A percentile compares a stretch with the other conserved stretches of the same genome.
Conservation (phyloP, 64 coral and sea anemone genomes). For the Pachyseris speciosa region DNA sequence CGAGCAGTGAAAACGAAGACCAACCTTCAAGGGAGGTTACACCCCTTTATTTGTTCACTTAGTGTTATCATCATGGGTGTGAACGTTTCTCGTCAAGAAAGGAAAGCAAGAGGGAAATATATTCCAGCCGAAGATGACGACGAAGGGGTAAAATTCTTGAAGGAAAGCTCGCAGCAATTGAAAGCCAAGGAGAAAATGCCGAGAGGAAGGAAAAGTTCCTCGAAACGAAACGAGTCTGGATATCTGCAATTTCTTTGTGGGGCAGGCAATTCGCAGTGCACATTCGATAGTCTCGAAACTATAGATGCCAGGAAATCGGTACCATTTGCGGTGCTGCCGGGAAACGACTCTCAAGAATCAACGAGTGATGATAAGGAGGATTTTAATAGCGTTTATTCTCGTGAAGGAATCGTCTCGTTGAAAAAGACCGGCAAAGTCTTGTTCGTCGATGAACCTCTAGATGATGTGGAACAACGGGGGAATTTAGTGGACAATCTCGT, state of each 20-base stretch:
- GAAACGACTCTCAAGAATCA: not conserved
- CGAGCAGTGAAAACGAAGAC: no score
- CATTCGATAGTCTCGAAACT: not conserved
- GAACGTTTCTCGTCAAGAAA: not conserved
- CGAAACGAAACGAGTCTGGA: not conserved
- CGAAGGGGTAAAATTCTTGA: not conserved
- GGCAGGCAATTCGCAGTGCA: not conserved
- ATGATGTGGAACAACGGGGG: not conserved
- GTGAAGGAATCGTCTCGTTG: not conserved
- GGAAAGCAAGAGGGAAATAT: not conserved
- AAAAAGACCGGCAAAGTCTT: not conserved
- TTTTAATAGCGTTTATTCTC: not conserved
- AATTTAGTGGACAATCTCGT: no score
- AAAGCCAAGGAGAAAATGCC: not conserved
- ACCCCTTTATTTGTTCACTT: not conserved
- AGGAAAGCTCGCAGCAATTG: not conserved
- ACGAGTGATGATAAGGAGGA: not conserved
- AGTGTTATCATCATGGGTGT: not conserved
- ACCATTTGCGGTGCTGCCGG: not conserved
- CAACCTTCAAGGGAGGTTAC: not conserved
- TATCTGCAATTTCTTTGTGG: not conserved
- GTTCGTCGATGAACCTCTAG: not conserved
- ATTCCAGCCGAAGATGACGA: not conserved
- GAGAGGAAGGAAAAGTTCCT: not conserved
- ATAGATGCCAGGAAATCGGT: conserved; percentile 11